phyloP scores from a whole-genome alignment of 2,797 vertebrate genomes.

The Crocidura indochinensis region DNA sequence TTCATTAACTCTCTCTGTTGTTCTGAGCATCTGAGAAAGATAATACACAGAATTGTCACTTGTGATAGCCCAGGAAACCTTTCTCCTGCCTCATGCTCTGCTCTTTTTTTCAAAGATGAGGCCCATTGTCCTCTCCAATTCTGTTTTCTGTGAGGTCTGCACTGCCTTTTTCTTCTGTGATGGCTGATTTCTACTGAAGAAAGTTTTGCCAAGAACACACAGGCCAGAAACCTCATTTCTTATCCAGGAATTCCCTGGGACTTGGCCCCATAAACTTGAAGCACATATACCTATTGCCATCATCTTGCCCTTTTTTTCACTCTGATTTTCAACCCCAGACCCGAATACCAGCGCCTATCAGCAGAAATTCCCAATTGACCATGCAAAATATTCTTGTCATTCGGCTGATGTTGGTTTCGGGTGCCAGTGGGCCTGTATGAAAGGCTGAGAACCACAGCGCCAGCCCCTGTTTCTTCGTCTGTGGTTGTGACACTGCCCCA shows the following conservation, averaged over 20 bases:
- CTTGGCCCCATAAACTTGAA: not conserved
- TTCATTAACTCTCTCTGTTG: not conserved
- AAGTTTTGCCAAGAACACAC: not conserved
- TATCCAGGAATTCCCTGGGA: not conserved
- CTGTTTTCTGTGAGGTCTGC: slow-evolving; percentile 23
- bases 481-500: no score
- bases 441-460: no score
- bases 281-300: not conserved
- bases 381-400: no score
- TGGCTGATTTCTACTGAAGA: slow-evolving; percentile 45
- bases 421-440: no score
- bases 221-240: not conserved
- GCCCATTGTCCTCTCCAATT: not conserved
- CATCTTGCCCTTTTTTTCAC: not conserved
- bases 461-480: no score
- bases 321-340: not conserved
- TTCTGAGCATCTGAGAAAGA: not conserved
- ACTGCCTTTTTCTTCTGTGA: slow-evolving; percentile 51
- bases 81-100: not conserved
- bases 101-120: not conserved
- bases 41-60: not conserved
- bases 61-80: no score
- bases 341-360: no score
- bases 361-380: no score
- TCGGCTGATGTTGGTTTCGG: no score